Conservation (phyloP, 2,888 invertebrate species). For the Tinea trinotella region DNA sequence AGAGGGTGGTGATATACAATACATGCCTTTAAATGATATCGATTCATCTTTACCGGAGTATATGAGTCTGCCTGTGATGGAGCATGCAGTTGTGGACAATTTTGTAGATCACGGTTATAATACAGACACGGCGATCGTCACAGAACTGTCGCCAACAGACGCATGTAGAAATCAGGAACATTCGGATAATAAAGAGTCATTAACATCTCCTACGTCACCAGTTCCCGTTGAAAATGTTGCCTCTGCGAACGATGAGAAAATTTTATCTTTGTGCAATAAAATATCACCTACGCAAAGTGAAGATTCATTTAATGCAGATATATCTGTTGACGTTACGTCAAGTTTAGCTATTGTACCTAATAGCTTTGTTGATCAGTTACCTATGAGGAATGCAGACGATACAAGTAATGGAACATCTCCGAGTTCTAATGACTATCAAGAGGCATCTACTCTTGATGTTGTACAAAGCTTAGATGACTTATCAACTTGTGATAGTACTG, state of each 20-base stretch:
- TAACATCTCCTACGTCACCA: background rate
- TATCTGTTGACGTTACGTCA: slow-evolving; percentile 60
- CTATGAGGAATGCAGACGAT: slow-evolving; percentile 40
- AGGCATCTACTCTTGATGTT: slow-evolving; percentile 60
- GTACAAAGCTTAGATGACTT: slow-evolving; percentile 56
- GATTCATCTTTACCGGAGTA: slow-evolving; percentile 60
- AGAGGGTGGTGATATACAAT: slow-evolving; percentile 45
- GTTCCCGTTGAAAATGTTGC: slow-evolving; percentile 21
- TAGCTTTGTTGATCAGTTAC: slow-evolving; percentile 56
- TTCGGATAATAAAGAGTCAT: slow-evolving; percentile 14
- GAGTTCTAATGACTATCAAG: slow-evolving; percentile 64
- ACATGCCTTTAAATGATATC: slow-evolving; percentile 58
- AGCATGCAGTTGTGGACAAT: slow-evolving; percentile 39
- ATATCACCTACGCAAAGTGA: slow-evolving; percentile 50
- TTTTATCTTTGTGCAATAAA: slow-evolving; percentile 30
- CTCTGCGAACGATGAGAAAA: slow-evolving; percentile 37
- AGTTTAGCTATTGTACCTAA: slow-evolving; percentile 62
- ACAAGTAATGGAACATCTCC: slow-evolving; percentile 63
- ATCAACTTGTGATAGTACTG: slow-evolving; percentile 55
- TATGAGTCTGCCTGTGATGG: slow-evolving; percentile 51
- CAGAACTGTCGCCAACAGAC: background rate
- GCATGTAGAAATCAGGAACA: slow-evolving; percentile 19
- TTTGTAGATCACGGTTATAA: slow-evolving; percentile 25
- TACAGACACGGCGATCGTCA: background rate
- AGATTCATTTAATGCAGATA: slow-evolving; percentile 58